Base-by-base conservation (phyloP, 2,888 invertebrate species). In the Saturnia japonica region DNA sequence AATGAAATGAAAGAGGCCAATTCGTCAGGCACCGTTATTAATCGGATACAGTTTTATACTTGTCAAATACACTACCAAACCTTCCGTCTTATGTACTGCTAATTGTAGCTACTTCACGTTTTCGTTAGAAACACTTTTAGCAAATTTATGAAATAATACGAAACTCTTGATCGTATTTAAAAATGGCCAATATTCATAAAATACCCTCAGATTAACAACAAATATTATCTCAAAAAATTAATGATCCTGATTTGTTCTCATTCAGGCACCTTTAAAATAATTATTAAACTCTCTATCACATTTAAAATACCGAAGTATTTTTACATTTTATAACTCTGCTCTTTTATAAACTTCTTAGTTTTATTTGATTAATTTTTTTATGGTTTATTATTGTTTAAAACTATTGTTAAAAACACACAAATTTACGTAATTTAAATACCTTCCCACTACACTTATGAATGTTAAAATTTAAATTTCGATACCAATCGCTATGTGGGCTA, bases 401-500 rank as follows among this genome's bases (percentile, higher is more conserved):
- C n/a, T n/a, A n/a, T n/a, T n/a, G n/a, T n/a, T n/a, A n/a, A n/a
- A n/a, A n/a, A n/a, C n/a, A n/a, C n/a, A n/a, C n/a, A 22, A 2
- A 22, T 8, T 0, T 19, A 54, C 19, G 54, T 16, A 1, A 28
- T 60, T 60, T 2, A 22, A 12, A 54, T 16, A 28, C 8, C 40
- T 40, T 64, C 64, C 1, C 19, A 64, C 34, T 22, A 11, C 40
- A 57, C 8, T 8, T 19, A 47, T 40, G 45, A 6, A 22, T 45
- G 47, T 45, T 67, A 43, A n/a, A 45, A 11, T 43, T 12, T 34
- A 68, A 12, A 51, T 28, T 22, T 19, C 34, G 34, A 54, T 51
- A 54, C n/a, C 8, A 57, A 64, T 40, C 40, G 67, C 12, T 42
- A 73, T 70, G 67, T 78, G 78, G 72, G 72, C 74, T 74, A 74